Conservation (phyloP, 2,888 invertebrate species). For the Pammene fasciana region DNA sequence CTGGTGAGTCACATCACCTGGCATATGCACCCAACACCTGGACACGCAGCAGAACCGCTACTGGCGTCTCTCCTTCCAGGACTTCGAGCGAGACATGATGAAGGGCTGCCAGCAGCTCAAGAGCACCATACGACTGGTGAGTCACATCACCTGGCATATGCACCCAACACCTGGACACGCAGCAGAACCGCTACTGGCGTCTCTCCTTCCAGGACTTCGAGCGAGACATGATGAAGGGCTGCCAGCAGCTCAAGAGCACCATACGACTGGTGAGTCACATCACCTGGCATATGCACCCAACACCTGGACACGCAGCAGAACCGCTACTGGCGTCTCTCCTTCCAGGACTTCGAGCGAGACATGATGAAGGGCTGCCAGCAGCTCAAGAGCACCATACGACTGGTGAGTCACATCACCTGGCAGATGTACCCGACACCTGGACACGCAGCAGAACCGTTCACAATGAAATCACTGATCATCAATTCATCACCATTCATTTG, state of each 20-base stretch:
- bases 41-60: conserved; percentile 58
- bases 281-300: neutral
- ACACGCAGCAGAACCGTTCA: conserved; percentile 71
- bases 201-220: conserved; percentile 84
- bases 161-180: conserved; percentile 43
- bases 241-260: conserved; percentile 70
- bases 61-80: conserved; percentile 84
- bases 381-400: conserved; percentile 72
- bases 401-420: conserved; percentile 55
- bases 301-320: conserved; percentile 51
- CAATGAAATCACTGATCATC: too few relatives aligned
- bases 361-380: conserved; percentile 71
- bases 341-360: conserved; percentile 81
- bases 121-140: conserved; percentile 71
- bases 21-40: neutral
- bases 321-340: conserved; percentile 82
- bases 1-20: conserved; percentile 54
- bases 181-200: conserved; percentile 75
- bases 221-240: conserved; percentile 73
- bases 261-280: conserved; percentile 65
- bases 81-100: conserved; percentile 79
- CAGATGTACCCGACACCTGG: conserved; percentile 24
- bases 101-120: conserved; percentile 72
- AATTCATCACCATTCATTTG: too few relatives aligned
- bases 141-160: neutral